Conservation (phyloP, 2,888 invertebrate genomes). For the Catocala fraxini region DNA sequence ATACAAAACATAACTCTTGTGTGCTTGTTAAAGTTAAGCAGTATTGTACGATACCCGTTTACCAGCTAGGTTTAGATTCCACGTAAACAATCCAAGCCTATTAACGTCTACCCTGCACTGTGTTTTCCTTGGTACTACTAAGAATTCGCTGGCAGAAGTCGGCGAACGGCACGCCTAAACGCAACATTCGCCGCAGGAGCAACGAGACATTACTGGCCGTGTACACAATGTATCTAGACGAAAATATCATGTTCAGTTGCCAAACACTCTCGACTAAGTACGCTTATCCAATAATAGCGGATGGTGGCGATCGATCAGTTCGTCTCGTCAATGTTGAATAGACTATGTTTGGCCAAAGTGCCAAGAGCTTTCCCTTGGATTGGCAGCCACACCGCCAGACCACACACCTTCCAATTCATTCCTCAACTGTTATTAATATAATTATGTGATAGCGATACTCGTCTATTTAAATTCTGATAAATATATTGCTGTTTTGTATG, state of each 20-base stretch:
- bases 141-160: too few relatives aligned
- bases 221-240: slow-evolving; percentile 14
- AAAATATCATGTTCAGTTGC: slow-evolving; percentile 45
- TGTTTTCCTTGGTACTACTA: too few relatives aligned
- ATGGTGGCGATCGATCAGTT: slow-evolving; percentile 66
- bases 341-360: slow-evolving; percentile 52
- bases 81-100: too few relatives aligned
- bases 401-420: slow-evolving; percentile 23
- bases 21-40: too few relatives aligned
- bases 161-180: too few relatives aligned
- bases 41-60: too few relatives aligned
- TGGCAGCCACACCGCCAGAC: slow-evolving; percentile 51
- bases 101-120: too few relatives aligned
- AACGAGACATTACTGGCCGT: slow-evolving; percentile 4
- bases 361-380: slow-evolving; percentile 67
- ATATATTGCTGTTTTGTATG: slow-evolving; percentile 20
- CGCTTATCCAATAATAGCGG: slow-evolving; percentile 60
- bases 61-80: too few relatives aligned
- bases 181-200: too few relatives aligned
- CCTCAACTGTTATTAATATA: slow-evolving; percentile 2
- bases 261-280: slow-evolving; percentile 56
- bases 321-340: slow-evolving; percentile 63
- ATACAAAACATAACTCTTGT: too few relatives aligned
- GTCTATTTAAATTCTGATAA: not conserved
- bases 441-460: not conserved